Base-by-base conservation (phyloP, 2,888 invertebrate species). In the Drosophila histrio region DNA sequence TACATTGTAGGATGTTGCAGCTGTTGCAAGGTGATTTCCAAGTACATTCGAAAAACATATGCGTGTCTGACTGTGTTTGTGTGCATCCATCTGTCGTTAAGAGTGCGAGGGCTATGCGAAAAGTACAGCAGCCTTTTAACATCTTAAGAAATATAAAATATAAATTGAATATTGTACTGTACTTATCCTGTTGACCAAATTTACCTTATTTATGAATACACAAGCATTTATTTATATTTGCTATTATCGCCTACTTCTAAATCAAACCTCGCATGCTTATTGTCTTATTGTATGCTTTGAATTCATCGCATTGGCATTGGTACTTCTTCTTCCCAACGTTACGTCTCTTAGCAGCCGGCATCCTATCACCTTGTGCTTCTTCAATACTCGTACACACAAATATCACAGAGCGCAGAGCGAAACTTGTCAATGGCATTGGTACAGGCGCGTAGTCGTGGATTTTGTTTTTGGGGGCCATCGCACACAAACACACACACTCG, bases 11-110 rank as follows among this genome's bases (percentile, higher is more conserved):
- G 73, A 61, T 70, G 68, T 80, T 75, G 83, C 85, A 89, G 88
- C 89, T 89, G 88, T 77, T 83, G 87, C 87, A 89, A 88, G 88
- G 89, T 88, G 88, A 87, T 86, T 81, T 78, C 81, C 76, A 59
- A 58, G 63, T 66, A 61, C 61, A 54, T 30, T 47, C 50, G 34
- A 49, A 61, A 41, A 56, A 52, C 17, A 53, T 52, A 53, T 54
- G 57, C 49, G 47, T 49, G 59, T 65, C 11, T 52, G 11, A 34
- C 41, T 24, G 28, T 13, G 49, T 49, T 9, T 58, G 21, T 53
- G 19, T 41, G 49, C 65, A 60, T 73, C 53, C 58, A 74, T 71
- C 76, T 75, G 72, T 54, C 62, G 46, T 8, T 69, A 11, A 11
- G 28, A 28, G 7, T 28, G 5, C 72, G 72, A 70, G 75, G 75